phyloP scores from a whole-genome alignment of 1,140 invertebrate genomes.

The Temnothorax nylanderi region DNA sequence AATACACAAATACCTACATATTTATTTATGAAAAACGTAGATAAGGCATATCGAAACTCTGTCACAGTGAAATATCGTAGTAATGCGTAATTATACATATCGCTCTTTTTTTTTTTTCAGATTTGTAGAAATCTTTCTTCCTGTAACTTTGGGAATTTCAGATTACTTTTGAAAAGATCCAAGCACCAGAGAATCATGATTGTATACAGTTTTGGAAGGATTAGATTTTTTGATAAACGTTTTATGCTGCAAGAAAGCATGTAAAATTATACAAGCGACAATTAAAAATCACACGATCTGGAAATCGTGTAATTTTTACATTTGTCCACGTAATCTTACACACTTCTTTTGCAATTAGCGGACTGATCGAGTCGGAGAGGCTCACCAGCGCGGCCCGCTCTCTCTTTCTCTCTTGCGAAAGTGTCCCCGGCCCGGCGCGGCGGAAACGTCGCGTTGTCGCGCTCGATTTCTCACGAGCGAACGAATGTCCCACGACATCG shows the following conservation, averaged over 20 bases:
- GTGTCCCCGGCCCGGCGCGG: not conserved
- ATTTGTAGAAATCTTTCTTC: too few species aligned
- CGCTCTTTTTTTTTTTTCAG: too few species aligned
- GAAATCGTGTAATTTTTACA: not conserved
- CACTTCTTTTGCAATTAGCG: not conserved
- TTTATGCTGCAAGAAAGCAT: not conserved
- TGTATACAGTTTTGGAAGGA: not conserved
- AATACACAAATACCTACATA: not conserved
- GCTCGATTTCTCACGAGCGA: constrained; percentile 46
- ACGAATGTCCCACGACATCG: constrained; percentile 22
- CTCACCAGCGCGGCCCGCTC: not conserved
- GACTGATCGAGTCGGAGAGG: not conserved
- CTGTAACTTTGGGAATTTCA: not conserved
- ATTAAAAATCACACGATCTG: not conserved
- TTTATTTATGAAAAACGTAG: not conserved
- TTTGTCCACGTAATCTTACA: not conserved
- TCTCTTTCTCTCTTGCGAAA: not conserved
- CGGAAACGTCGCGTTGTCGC: constrained; percentile 11
- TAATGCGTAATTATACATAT: not conserved
- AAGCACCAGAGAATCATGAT: not conserved
- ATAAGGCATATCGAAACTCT: not conserved
- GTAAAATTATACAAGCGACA: not conserved
- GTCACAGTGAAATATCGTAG: not conserved
- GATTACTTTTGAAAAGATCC: not conserved
- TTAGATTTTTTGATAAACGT: not conserved